Percentiles rank a stretch among this genome's conserved stretches.
phyloP scores from a whole-genome alignment of 2,113 vertebrate species.

The Misgurnus anguillicaudatus region DNA sequence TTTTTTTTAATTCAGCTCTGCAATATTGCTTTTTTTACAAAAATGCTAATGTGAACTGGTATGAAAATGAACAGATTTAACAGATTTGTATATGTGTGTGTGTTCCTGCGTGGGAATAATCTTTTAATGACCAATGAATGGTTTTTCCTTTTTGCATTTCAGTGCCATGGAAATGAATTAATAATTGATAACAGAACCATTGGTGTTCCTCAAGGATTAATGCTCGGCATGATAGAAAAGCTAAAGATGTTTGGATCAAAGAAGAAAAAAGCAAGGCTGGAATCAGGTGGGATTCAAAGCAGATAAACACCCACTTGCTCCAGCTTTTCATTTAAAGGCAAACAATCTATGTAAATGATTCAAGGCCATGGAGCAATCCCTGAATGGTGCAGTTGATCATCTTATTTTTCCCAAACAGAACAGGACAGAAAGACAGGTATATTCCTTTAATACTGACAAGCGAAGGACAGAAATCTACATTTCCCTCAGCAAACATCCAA shows the following conservation, averaged over 20 bases:
- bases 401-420: conserved; percentile 22
- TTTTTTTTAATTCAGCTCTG: too few species aligned
- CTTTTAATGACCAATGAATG: conserved; percentile 48
- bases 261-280: background rate
- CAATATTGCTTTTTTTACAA: too few species aligned
- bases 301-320: conserved; percentile 45
- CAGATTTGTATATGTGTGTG: background rate
- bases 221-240: conserved; percentile 20
- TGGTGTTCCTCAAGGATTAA: conserved; percentile 47
- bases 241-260: conserved; percentile 20
- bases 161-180: conserved; percentile 42
- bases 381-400: conserved; percentile 30
- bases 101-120: conserved; percentile 23
- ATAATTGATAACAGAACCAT: conserved; percentile 49
- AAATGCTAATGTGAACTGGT: too few species aligned
- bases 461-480: conserved; percentile 43
- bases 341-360: conserved; percentile 34
- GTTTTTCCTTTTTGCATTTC: conserved; percentile 18
- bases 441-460: conserved; percentile 20
- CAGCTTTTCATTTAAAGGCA: conserved; percentile 42
- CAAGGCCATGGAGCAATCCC: conserved; percentile 41
- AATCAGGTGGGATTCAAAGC: conserved; percentile 47
- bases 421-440: background rate
- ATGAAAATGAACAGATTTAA: too few species aligned
- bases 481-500: conserved; percentile 16